Conservation (phyloP, 1,140 invertebrate genomes). For the Parapsyche elsis region DNA sequence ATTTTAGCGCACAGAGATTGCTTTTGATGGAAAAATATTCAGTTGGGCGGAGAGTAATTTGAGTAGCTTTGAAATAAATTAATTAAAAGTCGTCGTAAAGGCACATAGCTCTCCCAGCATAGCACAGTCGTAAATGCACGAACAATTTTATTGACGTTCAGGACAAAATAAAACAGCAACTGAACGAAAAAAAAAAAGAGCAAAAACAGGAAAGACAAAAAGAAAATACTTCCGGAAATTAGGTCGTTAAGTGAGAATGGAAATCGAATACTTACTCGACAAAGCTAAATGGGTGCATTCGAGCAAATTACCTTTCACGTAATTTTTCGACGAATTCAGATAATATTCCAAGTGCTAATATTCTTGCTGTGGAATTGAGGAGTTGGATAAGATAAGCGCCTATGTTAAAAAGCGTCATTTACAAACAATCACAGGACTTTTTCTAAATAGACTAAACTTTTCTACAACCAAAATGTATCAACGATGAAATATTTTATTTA, state of each 20-base stretch:
- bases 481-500: too few species aligned
- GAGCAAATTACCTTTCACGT: not conserved
- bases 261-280: not conserved
- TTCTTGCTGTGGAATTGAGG: too few species aligned
- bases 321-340: not conserved
- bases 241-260: not conserved
- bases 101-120: not conserved
- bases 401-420: too few species aligned
- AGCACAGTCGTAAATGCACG: conserved; percentile 14
- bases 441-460: too few species aligned
- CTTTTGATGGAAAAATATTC: not conserved
- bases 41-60: not conserved
- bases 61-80: conserved; percentile 8
- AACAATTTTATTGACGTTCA: conserved; percentile 6
- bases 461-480: too few species aligned
- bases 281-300: not conserved
- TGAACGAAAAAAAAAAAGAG: not conserved
- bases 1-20: not conserved
- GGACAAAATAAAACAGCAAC: not conserved
- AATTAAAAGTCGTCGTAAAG: conserved; percentile 16
- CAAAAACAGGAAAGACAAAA: not conserved
- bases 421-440: too few species aligned
- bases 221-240: conserved; percentile 24
- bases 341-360: too few species aligned
- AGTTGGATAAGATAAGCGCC: too few species aligned